Evolutionary conservation across 1,140 invertebrate species (phyloP).

Genomic region (Holcopasites calliopsidis): DNA sequence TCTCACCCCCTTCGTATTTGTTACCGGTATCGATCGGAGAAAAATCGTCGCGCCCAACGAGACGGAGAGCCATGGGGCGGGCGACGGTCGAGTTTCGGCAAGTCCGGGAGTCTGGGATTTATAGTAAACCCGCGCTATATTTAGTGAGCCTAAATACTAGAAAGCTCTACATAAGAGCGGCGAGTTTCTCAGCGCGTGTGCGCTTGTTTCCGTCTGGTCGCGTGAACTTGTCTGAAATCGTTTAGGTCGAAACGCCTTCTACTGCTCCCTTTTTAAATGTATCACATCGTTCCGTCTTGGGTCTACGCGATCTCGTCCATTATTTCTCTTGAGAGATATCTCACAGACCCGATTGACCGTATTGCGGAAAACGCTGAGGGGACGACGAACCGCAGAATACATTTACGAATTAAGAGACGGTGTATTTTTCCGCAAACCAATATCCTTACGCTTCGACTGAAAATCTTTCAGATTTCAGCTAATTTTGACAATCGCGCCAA

Average conservation of each 20-base stretch:
- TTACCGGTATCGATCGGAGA: neutral
- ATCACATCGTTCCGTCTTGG: too few relatives aligned
- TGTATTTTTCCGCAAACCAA: neutral
- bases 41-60: neutral
- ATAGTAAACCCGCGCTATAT: constrained; percentile 62
- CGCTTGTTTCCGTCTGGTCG: constrained; percentile 21
- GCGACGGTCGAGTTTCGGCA: constrained; percentile 5
- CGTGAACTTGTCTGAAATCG: constrained; percentile 27
- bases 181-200: constrained; percentile 21
- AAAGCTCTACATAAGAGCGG: constrained; percentile 51
- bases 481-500: neutral
- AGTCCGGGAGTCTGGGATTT: constrained; percentile 57
- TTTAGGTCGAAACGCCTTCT: neutral
- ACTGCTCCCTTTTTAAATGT: neutral
- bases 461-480: neutral
- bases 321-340: too few relatives aligned
- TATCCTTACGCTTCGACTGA: neutral
- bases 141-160: constrained; percentile 67
- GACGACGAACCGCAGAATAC: too few relatives aligned
- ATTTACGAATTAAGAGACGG: neutral
- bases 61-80: neutral
- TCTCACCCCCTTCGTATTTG: neutral
- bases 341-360: too few relatives aligned
- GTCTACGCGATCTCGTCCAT: too few relatives aligned
- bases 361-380: too few relatives aligned